These are phyloP conservation scores for Xiphias gladius DNA, from an alignment of 2,113 vertebrate species.

Conservation along the genomic window DNA sequence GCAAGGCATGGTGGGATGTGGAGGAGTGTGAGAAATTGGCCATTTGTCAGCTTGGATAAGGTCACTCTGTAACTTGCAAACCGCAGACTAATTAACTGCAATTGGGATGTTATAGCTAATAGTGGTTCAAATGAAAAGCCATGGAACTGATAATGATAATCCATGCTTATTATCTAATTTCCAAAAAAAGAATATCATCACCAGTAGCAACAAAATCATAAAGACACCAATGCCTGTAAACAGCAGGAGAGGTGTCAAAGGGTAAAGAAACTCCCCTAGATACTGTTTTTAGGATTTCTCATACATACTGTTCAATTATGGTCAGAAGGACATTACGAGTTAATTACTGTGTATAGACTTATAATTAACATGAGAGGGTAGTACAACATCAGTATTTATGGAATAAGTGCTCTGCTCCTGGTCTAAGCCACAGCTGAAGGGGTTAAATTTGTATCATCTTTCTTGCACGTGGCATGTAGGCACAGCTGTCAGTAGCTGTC, in stretches of 20 bases:
- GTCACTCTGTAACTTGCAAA: constrained; percentile 74
- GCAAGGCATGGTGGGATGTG: constrained; percentile 58
- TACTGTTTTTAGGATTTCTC: constrained; percentile 11
- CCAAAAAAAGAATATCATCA: constrained; percentile 54
- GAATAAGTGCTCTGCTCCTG: constrained; percentile 14
- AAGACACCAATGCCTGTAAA: constrained; percentile 20
- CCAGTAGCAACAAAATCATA: constrained; percentile 46
- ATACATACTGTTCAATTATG: neutral
- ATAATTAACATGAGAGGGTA: constrained; percentile 31
- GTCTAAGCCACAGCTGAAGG: constrained; percentile 25
- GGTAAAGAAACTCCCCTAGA: constrained; percentile 20
- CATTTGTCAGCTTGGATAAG: constrained; percentile 82
- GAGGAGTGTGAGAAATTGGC: constrained; percentile 69
- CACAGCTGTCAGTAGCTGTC: constrained; percentile 23
- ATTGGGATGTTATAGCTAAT: constrained; percentile 34
- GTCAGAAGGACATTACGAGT: neutral
- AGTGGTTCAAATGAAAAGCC: constrained; percentile 37
- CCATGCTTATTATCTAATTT: constrained; percentile 57
- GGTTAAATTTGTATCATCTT: constrained; percentile 32
- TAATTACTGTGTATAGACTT: constrained; percentile 37
- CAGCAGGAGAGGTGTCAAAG: constrained; percentile 31
- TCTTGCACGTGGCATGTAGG: constrained; percentile 14
- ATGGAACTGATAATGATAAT: constrained; percentile 49
- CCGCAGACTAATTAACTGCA: constrained; percentile 72
- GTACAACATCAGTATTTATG: constrained; percentile 40